Conservation (phyloP, 2,113 vertebrate genomes). For the Silurus asotus region DNA sequence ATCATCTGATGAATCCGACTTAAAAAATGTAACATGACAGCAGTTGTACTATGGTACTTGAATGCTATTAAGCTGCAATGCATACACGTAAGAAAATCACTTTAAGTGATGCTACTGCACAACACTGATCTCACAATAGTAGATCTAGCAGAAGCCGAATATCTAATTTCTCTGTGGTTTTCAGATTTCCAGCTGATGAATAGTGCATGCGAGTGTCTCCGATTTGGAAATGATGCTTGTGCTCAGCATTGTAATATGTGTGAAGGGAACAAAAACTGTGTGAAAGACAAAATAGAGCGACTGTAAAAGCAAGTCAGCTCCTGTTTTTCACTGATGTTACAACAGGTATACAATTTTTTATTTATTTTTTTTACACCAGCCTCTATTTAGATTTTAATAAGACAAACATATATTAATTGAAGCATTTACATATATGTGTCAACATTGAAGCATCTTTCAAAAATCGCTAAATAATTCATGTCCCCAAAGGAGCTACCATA, state of each 20-base stretch:
- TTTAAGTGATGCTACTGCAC: neutral
- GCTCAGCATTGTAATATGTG: slow-evolving; percentile 4
- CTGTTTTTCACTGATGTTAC: neutral
- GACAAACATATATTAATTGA: neutral
- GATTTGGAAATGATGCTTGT: neutral
- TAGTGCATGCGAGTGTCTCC: neutral
- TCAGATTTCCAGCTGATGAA: slow-evolving; percentile 11
- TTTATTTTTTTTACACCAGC: neutral
- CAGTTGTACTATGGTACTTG: too few species aligned
- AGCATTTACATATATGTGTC: too few species aligned
- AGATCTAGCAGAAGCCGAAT: neutral
- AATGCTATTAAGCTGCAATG: neutral
- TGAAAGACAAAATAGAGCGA: neutral
- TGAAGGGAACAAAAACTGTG: slow-evolving; percentile 13
- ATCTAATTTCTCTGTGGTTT: neutral
- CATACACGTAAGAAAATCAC: neutral
- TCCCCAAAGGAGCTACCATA: neutral
- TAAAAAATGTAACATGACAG: neutral
- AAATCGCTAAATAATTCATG: neutral
- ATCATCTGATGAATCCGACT: neutral
- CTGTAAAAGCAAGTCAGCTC: neutral
- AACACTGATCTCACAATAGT: neutral
- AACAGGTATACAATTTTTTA: too few species aligned
- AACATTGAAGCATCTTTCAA: neutral
- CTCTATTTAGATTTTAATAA: neutral